phyloP scores from a whole-genome alignment of 2,888 invertebrate species.

The Cetonia aurata region DNA sequence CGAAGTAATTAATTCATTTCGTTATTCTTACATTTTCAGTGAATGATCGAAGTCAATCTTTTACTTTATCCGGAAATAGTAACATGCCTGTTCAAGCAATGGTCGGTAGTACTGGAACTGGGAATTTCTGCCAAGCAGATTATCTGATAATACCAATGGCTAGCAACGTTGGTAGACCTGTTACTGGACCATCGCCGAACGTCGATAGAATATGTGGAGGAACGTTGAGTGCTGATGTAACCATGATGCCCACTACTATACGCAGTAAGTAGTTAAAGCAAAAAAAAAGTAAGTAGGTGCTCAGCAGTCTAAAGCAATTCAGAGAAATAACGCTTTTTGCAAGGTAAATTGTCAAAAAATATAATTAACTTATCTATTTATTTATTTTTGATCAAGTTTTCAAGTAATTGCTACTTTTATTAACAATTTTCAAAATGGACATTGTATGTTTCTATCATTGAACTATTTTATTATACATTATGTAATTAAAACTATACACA shows the following conservation, averaged over 20 bases:
- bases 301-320: not conserved
- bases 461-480: too few relatives aligned
- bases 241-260: constrained; percentile 76
- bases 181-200: constrained; percentile 73
- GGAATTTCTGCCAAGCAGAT: constrained; percentile 80
- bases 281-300: not conserved
- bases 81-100: constrained; percentile 74
- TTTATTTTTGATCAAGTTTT: too few relatives aligned
- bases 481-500: too few relatives aligned
- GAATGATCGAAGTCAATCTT: constrained; percentile 79
- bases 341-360: too few relatives aligned
- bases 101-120: constrained; percentile 76
- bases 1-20: too few relatives aligned
- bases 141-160: constrained; percentile 87
- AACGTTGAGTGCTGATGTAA: constrained; percentile 80
- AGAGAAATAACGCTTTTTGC: too few relatives aligned
- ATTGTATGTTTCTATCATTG: too few relatives aligned
- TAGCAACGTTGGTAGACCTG: constrained; percentile 73
- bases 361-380: too few relatives aligned
- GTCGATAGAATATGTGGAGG: constrained; percentile 89
- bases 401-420: too few relatives aligned
- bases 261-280: constrained; percentile 72
- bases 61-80: constrained; percentile 84
- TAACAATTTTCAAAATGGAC: too few relatives aligned
- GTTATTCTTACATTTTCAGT: constrained; percentile 63